Percentiles rank a stretch among this genome's conserved stretches.
These are phyloP conservation scores for Habropoda laboriosa DNA, from an alignment of 1,140 invertebrate genomes.

Conservation along the genomic window DNA sequence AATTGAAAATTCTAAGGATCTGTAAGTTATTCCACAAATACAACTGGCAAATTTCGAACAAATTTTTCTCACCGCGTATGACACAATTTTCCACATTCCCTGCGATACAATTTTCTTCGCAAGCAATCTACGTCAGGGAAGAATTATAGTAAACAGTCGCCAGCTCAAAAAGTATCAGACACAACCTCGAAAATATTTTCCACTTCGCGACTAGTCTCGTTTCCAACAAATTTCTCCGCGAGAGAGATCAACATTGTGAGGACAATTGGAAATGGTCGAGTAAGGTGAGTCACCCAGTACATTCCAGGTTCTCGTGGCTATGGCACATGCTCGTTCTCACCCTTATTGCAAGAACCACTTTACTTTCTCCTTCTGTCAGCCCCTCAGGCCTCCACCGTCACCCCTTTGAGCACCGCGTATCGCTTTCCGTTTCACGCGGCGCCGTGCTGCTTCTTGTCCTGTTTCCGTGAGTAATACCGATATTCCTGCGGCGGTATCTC, in stretches of 20 bases:
- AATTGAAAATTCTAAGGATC: too few species aligned
- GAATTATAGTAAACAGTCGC: too few species aligned
- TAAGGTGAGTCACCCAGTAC: slow-evolving; percentile 20
- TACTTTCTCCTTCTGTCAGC: slow-evolving; percentile 35
- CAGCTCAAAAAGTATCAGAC: too few species aligned
- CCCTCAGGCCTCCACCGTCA: neutral
- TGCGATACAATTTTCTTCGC: too few species aligned
- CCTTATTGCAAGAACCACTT: slow-evolving; percentile 70
- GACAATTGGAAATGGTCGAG: neutral
- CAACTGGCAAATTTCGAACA: too few species aligned
- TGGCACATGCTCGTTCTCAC: slow-evolving; percentile 71
- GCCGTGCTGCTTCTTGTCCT: slow-evolving; percentile 18
- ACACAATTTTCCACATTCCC: too few species aligned
- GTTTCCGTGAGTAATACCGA: slow-evolving; percentile 52
- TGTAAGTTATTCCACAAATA: too few species aligned
- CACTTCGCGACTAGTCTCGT: too few species aligned
- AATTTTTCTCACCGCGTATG: too few species aligned
- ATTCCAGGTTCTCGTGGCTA: slow-evolving; percentile 53
- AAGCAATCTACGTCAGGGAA: too few species aligned
- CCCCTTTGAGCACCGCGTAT: slow-evolving; percentile 1
- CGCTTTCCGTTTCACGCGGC: slow-evolving; percentile 41
- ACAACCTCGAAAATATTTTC: too few species aligned
- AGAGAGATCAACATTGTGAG: neutral
- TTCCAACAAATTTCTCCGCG: too few species aligned
- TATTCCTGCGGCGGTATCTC: slow-evolving; percentile 47